phyloP scores from a whole-genome alignment of 30 jellyfish, hydroid and myxozoan species.

The Pelagia noctiluca region DNA sequence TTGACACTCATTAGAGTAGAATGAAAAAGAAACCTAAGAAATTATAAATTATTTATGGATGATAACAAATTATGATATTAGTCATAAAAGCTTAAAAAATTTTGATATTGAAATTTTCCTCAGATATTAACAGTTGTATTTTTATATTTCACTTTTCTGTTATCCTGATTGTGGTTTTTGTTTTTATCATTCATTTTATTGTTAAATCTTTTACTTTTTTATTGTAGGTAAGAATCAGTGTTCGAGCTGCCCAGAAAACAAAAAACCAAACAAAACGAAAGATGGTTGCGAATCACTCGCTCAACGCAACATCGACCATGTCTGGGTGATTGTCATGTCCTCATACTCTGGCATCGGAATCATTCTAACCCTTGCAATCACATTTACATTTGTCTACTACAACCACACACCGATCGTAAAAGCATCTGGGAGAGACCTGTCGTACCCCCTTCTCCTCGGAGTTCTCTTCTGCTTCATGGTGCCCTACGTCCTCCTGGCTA shows the following conservation, averaged over 20 bases:
- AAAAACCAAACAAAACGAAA: slow-evolving; percentile 56
- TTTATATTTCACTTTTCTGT: too few species aligned
- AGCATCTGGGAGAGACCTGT: slow-evolving; percentile 82
- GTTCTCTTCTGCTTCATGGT: slow-evolving; percentile 65
- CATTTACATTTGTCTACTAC: slow-evolving; percentile 62
- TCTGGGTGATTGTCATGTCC: slow-evolving; percentile 82
- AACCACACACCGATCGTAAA: slow-evolving; percentile 75
- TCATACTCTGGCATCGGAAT: slow-evolving; percentile 76
- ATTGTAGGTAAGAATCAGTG: slow-evolving; percentile 58
- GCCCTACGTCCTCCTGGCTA: slow-evolving; percentile 65
- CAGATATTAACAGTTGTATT: too few species aligned
- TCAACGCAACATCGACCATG: slow-evolving; percentile 30
- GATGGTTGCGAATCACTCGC: slow-evolving; percentile 77
- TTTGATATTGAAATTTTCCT: too few species aligned
- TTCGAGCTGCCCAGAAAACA: slow-evolving; percentile 36
- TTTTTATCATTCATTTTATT: neutral
- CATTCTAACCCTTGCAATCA: slow-evolving; percentile 55
- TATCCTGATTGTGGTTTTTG: neutral
- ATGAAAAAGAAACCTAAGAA: too few species aligned
- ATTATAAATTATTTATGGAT: too few species aligned
- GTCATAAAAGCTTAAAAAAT: too few species aligned
- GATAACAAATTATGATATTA: too few species aligned
- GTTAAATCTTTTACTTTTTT: neutral
- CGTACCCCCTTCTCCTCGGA: slow-evolving; percentile 80
- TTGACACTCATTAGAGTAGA: too few species aligned